phyloP scores from a whole-genome alignment of 2,797 vertebrate species.

The Sarcoramphus papa region DNA sequence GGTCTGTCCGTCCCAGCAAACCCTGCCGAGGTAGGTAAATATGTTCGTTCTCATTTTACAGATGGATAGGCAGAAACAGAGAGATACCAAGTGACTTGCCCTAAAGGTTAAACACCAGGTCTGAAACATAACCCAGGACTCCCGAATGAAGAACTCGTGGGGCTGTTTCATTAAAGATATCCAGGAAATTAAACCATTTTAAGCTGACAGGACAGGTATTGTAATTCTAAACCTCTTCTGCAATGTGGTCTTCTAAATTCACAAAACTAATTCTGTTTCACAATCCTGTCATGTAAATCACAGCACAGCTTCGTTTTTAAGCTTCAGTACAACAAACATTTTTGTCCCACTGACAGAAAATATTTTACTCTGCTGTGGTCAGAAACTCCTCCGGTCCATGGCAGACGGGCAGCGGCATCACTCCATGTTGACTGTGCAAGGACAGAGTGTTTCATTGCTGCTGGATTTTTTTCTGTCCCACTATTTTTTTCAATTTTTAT shows the following conservation, averaged over 20 bases:
- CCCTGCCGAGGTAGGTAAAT: constrained; percentile 28
- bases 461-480: background rate
- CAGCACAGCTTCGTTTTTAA: background rate
- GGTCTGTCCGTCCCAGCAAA: background rate
- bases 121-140: constrained; percentile 9
- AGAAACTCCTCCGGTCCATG: background rate
- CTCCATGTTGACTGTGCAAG: background rate
- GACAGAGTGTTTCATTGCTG: background rate
- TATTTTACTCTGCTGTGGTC: background rate
- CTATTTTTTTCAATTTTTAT: background rate
- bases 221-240: background rate
- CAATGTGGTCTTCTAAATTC: background rate
- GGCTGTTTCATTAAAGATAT: constrained; percentile 16
- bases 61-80: constrained; percentile 58
- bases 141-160: background rate
- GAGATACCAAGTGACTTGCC: constrained; percentile 43
- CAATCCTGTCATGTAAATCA: background rate
- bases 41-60: constrained; percentile 53
- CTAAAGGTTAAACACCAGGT: constrained; percentile 52
- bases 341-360: background rate
- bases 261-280: background rate
- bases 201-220: background rate
- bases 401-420: background rate
- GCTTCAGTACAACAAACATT: background rate
- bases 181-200: background rate